These are phyloP conservation scores for Hippocampus guttulatus DNA, from an alignment of 2,113 vertebrate genomes.

Conservation along the genomic window DNA sequence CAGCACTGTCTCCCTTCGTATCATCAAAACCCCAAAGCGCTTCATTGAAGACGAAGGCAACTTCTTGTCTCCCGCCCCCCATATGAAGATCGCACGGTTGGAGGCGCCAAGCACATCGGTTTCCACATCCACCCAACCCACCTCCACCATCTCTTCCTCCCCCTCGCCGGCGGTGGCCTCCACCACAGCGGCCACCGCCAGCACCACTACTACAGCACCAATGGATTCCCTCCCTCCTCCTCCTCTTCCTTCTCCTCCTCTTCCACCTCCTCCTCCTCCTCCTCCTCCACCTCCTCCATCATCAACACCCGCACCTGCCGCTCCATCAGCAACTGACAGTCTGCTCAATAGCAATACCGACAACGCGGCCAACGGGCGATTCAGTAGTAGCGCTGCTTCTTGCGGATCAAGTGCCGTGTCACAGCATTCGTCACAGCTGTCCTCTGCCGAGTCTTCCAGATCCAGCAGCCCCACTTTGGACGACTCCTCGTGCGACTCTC, in stretches of 20 bases:
- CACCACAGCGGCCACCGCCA: constrained; percentile 34
- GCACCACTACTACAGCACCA: constrained; percentile 37
- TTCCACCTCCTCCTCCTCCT: constrained; percentile 62
- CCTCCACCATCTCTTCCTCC: constrained; percentile 44
- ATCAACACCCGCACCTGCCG: constrained; percentile 41
- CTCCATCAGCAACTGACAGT: constrained; percentile 38
- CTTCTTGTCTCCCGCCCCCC: constrained; percentile 74
- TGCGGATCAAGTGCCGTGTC: constrained; percentile 93
- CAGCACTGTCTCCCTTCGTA: constrained; percentile 91
- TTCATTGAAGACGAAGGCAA: constrained; percentile 96
- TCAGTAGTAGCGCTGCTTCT: constrained; percentile 84
- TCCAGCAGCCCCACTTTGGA: constrained; percentile 93
- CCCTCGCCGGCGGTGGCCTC: constrained; percentile 47
- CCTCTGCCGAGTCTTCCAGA: constrained; percentile 93
- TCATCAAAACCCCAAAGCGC: constrained; percentile 96
- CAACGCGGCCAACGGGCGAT: constrained; percentile 79
- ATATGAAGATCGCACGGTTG: constrained; percentile 86
- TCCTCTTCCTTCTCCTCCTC: constrained; percentile 61
- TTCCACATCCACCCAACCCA: constrained; percentile 48
- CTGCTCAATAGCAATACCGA: constrained; percentile 69
- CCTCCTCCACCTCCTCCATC: constrained; percentile 60
- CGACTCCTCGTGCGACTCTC: constrained; percentile 92
- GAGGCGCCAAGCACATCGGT: constrained; percentile 72
- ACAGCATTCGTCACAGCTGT: constrained; percentile 94
- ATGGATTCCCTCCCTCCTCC: constrained; percentile 60